A percentile compares a stretch with the other conserved stretches of the same genome.
Conservation (phyloP, 2,888 invertebrate species). For the Nysson spinosus region DNA sequence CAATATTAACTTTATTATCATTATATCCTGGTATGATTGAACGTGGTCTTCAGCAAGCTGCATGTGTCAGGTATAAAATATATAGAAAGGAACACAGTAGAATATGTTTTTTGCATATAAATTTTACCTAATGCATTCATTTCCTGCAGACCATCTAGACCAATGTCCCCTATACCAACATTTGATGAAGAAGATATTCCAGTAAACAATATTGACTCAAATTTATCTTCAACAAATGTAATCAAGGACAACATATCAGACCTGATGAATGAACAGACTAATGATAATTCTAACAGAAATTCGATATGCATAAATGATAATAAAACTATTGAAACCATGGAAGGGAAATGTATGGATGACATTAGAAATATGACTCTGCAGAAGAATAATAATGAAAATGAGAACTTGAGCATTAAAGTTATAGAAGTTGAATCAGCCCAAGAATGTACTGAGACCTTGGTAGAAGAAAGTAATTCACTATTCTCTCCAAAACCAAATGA, state of each 20-base stretch:
- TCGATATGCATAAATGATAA: constrained; percentile 66
- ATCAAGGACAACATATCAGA: constrained; percentile 40
- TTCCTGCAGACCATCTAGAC: constrained; percentile 85
- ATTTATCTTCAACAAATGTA: constrained; percentile 46
- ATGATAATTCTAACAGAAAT: constrained; percentile 60
- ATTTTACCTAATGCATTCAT: too few relatives aligned
- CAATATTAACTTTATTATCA: constrained; percentile 92
- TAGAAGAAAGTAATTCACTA: constrained; percentile 53
- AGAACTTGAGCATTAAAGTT: constrained; percentile 62
- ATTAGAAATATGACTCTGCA: constrained; percentile 53
- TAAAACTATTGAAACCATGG: constrained; percentile 70
- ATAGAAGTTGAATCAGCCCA: constrained; percentile 63
- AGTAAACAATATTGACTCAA: constrained; percentile 50
- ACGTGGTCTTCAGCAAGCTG: constrained; percentile 88
- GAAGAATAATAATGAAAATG: constrained; percentile 64
- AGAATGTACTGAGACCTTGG: constrained; percentile 56
- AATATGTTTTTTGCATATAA: background rate
- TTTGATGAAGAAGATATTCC: constrained; percentile 78
- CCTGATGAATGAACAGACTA: constrained; percentile 45
- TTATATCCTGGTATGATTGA: constrained; percentile 94
- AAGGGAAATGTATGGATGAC: constrained; percentile 69
- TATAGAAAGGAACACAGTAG: background rate
- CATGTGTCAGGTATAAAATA: constrained; percentile 85
- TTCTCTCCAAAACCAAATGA: constrained; percentile 62
- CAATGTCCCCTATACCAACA: constrained; percentile 86